A percentile compares a stretch with the other conserved stretches of the same genome.
phyloP scores from a whole-genome alignment of 2,888 invertebrate species.

The Sympetrum striolatum region DNA sequence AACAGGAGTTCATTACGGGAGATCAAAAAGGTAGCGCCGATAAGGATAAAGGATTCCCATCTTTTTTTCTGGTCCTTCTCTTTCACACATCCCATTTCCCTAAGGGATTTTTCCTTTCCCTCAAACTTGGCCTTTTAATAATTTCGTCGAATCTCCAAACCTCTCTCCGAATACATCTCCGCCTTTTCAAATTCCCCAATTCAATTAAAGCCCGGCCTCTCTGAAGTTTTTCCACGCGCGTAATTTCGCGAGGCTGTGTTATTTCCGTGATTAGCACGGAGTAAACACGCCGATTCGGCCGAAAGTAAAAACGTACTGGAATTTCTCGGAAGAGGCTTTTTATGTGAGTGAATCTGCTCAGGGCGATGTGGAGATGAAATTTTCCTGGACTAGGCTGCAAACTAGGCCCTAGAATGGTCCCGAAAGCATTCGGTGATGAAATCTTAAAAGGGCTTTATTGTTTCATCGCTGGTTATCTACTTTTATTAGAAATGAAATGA shows the following conservation, averaged over 20 bases:
- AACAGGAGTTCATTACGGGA: not conserved
- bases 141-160: not conserved
- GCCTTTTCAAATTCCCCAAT: not conserved
- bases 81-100: not conserved
- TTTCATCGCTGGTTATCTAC: too few relatives aligned
- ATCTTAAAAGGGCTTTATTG: too few relatives aligned
- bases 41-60: not conserved
- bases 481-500: too few relatives aligned
- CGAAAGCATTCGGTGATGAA: too few relatives aligned
- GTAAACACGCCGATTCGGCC: too few relatives aligned
- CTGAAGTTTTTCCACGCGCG: not conserved
- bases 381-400: too few relatives aligned
- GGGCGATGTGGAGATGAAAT: too few relatives aligned
- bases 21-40: not conserved
- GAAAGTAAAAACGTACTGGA: too few relatives aligned
- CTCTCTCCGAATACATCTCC: not conserved
- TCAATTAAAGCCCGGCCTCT: not conserved
- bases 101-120: not conserved
- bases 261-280: not conserved
- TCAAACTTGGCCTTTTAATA: not conserved
- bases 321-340: too few relatives aligned
- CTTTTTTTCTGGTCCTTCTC: not conserved
- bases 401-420: too few relatives aligned
- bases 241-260: not conserved
- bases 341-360: too few relatives aligned